Base-by-base conservation (phyloP, 2,888 invertebrate genomes). In the Drosophila barbarae region DNA sequence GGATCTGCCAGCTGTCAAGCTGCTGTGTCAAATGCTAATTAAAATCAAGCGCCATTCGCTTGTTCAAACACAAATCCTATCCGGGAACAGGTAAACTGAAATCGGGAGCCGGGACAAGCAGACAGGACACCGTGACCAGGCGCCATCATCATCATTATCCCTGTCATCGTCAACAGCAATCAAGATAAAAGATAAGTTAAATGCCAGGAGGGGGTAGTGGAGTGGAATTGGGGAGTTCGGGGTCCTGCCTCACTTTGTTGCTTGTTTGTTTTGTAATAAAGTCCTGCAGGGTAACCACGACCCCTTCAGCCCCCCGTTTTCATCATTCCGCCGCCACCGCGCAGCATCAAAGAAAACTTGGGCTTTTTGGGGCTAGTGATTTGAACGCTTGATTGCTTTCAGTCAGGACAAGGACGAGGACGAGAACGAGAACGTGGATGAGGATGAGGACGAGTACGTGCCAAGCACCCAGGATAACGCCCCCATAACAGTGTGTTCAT, bases 141-240 rank as follows among this genome's bases (percentile, higher is more conserved):
- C 73, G 63, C 64, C 84, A 76, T 79, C 84, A 85, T 82, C 84
- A 82, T 76, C 82, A 82, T 79, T 82, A 82, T 79, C 86, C 83
- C 72, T 83, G 86, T 79, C 84, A 84, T 82, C 86, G 81, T 81
- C 85, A 80, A 85, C 81, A 81, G 85, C 81, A 81, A 81, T 81
- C 81, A 81, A 77, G 81, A 81, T 81, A 81, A 85, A 85, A 81
- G 81, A 81, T 81, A 81, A 81, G 76, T 85, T 81, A 81, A 81
- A 81, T 80, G 75, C 76, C 74, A 58, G 64, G 61, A 66, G 58
- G 66, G 52, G 55, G 69, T 18, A 44, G 35, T 18, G 35, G 28
- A 10, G 42, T 42, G 39, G 13, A 30, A 54, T 41, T 30, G 49
- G 21, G 21, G 49, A 34, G 49, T 49, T 56, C 50, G 35, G 52